phyloP scores from a whole-genome alignment of 2,888 invertebrate species.

The Neria commutata region DNA sequence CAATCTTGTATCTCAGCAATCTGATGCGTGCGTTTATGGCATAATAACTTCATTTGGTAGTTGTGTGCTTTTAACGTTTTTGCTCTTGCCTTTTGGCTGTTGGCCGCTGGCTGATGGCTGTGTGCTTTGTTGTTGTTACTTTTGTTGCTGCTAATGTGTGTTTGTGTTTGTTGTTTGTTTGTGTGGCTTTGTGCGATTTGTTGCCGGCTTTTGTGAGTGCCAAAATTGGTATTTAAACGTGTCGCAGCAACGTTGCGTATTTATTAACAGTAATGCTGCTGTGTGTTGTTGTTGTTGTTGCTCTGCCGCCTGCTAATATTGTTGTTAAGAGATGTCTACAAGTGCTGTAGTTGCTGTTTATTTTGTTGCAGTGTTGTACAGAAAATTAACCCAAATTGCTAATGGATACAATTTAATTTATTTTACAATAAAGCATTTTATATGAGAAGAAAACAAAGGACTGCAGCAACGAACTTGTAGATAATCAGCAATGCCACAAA shows the following conservation, averaged over 20 bases:
- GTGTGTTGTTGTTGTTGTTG: slow-evolving; percentile 26
- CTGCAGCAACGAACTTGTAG: not conserved
- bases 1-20: slow-evolving; percentile 33
- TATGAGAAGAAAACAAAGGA: not conserved
- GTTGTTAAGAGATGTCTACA: too few relatives aligned
- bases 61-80: slow-evolving; percentile 31
- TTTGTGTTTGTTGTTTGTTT: not conserved
- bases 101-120: too few relatives aligned
- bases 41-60: slow-evolving; percentile 59
- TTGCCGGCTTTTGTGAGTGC: slow-evolving; percentile 4
- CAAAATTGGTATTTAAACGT: slow-evolving; percentile 7
- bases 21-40: slow-evolving; percentile 59
- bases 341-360: too few relatives aligned
- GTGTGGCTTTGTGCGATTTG: not conserved
- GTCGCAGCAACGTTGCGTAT: not conserved
- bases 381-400: too few relatives aligned
- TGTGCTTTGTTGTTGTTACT: not conserved
- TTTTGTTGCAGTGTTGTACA: too few relatives aligned
- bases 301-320: slow-evolving; percentile 29
- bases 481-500: too few relatives aligned
- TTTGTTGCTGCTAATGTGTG: not conserved
- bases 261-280: not conserved
- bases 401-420: too few relatives aligned
- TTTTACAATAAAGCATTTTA: too few relatives aligned
- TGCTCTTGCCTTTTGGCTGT: too few relatives aligned